Conservation (phyloP, 1,140 invertebrate species). For the Zophobas atratus region DNA sequence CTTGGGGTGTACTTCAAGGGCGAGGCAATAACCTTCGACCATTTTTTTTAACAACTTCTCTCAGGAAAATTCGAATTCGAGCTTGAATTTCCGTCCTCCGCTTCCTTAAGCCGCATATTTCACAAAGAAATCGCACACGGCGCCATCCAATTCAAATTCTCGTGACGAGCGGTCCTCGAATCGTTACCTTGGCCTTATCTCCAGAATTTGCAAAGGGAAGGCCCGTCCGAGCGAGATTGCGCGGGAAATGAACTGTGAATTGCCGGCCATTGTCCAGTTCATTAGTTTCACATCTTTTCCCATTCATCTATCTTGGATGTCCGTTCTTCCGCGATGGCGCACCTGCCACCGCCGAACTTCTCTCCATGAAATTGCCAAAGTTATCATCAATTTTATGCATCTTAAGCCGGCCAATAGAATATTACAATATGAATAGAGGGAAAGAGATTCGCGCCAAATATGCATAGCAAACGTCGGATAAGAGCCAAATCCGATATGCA, state of each 20-base stretch:
- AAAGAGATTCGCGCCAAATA: slow-evolving; percentile 23
- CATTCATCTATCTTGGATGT: slow-evolving; percentile 54
- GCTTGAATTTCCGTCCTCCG: too few species aligned
- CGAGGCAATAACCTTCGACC: too few species aligned
- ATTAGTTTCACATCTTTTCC: slow-evolving; percentile 57
- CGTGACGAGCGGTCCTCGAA: not conserved
- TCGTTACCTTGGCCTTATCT: slow-evolving; percentile 6
- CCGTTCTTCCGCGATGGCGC: slow-evolving; percentile 26
- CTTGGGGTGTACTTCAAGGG: too few species aligned
- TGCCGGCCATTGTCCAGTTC: slow-evolving; percentile 58
- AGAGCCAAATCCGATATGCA: slow-evolving; percentile 36
- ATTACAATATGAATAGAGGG: slow-evolving; percentile 58
- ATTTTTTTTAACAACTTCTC: too few species aligned
- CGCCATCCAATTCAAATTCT: not conserved
- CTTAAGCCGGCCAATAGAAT: slow-evolving; percentile 56
- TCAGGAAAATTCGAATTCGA: too few species aligned
- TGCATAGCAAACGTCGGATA: slow-evolving; percentile 22
- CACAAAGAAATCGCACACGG: too few species aligned
- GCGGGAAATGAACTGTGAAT: slow-evolving; percentile 56
- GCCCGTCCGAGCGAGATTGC: slow-evolving; percentile 32
- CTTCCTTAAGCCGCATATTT: too few species aligned
- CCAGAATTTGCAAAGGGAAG: slow-evolving; percentile 33
- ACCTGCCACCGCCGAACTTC: slow-evolving; percentile 30
- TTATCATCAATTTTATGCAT: slow-evolving; percentile 59
- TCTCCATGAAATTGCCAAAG: slow-evolving; percentile 56